These are phyloP conservation scores for Halocaridina rubra DNA, from an alignment of 2,888 invertebrate species.

Conservation along the genomic window DNA sequence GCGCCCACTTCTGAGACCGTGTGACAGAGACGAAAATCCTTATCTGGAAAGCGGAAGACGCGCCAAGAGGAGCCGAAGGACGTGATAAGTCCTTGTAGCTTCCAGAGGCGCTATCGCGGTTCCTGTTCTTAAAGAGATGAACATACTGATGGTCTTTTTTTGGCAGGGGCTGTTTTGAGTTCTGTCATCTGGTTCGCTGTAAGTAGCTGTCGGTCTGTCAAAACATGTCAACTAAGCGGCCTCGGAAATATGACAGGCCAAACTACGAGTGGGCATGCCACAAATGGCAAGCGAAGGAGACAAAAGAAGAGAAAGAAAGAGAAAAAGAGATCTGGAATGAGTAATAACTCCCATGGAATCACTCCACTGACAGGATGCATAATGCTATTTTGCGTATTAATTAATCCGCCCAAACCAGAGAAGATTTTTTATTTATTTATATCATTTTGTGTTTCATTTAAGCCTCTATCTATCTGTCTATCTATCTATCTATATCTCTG, in stretches of 20 bases:
- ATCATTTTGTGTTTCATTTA: too few species aligned
- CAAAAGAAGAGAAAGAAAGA: not conserved
- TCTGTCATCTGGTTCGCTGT: slow-evolving; percentile 47
- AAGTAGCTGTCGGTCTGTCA: slow-evolving; percentile 56
- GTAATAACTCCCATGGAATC: not conserved
- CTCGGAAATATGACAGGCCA: slow-evolving; percentile 42
- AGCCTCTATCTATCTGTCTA: too few species aligned
- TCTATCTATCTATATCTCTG: too few species aligned
- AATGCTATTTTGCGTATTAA: not conserved
- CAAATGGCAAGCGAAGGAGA: not conserved
- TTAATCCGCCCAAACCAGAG: too few species aligned
- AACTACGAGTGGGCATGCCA: not conserved
- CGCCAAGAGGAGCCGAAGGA: not conserved
- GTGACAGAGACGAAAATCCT: slow-evolving; percentile 6
- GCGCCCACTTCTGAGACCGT: not conserved
- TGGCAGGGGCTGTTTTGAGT: slow-evolving; percentile 40
- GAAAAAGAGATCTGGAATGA: not conserved
- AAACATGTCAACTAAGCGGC: slow-evolving; percentile 38
- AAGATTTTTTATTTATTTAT: too few species aligned
- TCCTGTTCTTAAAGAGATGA: slow-evolving; percentile 38
- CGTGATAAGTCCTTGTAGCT: not conserved
- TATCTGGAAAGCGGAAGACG: not conserved
- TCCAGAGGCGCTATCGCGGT: not conserved
- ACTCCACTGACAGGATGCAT: not conserved
- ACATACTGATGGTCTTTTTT: slow-evolving; percentile 39